Evolutionary conservation across 2,888 invertebrate genomes (phyloP).

Genomic region (Conchocele bisecta): DNA sequence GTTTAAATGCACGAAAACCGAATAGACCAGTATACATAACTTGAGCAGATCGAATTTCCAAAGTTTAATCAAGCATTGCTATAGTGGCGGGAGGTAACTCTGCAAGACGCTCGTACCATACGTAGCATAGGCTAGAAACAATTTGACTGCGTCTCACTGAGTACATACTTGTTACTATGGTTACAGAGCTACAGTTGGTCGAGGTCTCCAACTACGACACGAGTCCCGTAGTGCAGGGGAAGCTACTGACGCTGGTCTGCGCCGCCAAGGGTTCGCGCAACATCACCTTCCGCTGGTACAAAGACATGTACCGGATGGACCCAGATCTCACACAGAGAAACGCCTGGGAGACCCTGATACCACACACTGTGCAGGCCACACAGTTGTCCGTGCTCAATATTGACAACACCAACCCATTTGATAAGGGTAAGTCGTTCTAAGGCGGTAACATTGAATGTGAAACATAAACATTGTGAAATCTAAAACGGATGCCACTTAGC

Average conservation of each 20-base stretch:
- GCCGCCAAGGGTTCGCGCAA: constrained; percentile 67
- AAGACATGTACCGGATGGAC: constrained; percentile 63
- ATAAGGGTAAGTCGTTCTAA: constrained; percentile 68
- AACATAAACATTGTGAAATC: too few species aligned
- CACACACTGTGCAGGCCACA: constrained; percentile 64
- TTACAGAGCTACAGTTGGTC: constrained; percentile 63
- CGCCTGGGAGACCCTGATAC: constrained; percentile 67
- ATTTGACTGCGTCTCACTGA: too few species aligned
- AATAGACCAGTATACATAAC: too few species aligned
- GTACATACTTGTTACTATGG: not conserved
- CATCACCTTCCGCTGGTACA: constrained; percentile 69
- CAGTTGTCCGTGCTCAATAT: constrained; percentile 72
- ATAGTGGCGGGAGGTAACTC: too few species aligned
- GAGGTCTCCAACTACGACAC: constrained; percentile 64
- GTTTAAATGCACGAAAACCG: too few species aligned
- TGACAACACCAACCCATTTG: constrained; percentile 70
- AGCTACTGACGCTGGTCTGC: constrained; percentile 65
- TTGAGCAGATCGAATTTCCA: too few species aligned
- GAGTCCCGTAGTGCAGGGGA: constrained; percentile 63
- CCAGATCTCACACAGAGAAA: constrained; percentile 60
- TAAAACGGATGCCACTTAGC: too few species aligned
- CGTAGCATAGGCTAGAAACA: too few species aligned
- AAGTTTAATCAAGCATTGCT: too few species aligned
- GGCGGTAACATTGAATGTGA: too few species aligned
- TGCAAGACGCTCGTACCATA: too few species aligned